Evolutionary conservation across 2,113 vertebrate species (phyloP), one percentile per base, ranked within the genome.

Genomic region (Furnarius figulus): DNA sequence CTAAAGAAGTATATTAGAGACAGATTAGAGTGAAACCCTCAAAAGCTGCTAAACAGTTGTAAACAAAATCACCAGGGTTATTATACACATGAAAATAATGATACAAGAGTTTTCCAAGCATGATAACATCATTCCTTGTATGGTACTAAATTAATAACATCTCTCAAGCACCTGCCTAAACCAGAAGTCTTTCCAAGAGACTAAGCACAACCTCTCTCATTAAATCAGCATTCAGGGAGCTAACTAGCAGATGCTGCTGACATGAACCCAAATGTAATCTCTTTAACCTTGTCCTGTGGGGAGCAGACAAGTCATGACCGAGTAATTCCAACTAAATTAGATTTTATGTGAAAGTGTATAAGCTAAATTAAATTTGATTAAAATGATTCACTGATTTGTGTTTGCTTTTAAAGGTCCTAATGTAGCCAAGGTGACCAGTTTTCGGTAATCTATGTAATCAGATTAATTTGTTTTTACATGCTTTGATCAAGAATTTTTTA

Each of bases 201-300:
- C 98, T 95, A 98, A 96, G 97, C 98, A 98, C 98, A 98, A 98
- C 98, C 97, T 97, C 97, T 97, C 97, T 98, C 98, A 99, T 99
- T 99, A 99, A 98, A 98, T 98, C 97, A 96, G 91, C 89, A 96
- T 97, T 97, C 97, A 97, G 97, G 98, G 95, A 91, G 96, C 98
- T 98, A 98, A 97, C 97, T 94, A 97, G 97, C 98, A 98, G 98
- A 98, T 98, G 98, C 98, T 98, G 98, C 98, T 98, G 98, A 99
- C 98, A 98, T 97, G 98, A 98, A 98, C 98, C 93, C 97, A 91
- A 90, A 98, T 98, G 98, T 99, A 99, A 99, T 99, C 99, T 99
- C 98, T 99, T 98, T 99, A 99, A 99, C 98, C 98, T 98, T 98
- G 97, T 98, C 98, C 98, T 98, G 97, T 97, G 97, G 97, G 94